Conservation (phyloP, 2,797 vertebrate genomes). For the Thunnus albacares region DNA sequence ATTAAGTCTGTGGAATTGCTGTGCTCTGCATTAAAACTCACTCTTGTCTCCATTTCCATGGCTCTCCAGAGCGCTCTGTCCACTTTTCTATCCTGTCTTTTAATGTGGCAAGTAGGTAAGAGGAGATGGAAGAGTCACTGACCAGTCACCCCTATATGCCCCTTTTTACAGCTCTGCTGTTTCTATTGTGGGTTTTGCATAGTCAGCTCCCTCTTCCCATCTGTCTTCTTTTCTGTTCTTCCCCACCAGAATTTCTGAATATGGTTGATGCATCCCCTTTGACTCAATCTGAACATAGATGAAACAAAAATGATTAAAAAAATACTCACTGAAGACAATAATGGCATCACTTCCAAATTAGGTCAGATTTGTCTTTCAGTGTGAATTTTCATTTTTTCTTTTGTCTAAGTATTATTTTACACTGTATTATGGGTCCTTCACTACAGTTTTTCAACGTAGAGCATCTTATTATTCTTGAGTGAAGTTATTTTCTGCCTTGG, state of each 20-base stretch:
- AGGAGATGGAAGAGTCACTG: constrained; percentile 32
- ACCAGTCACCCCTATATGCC: constrained; percentile 6
- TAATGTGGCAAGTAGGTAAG: constrained; percentile 45
- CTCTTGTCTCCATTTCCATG: constrained; percentile 38
- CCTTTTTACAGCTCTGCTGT: not conserved
- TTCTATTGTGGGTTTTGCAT: not conserved
- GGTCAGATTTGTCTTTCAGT: not conserved
- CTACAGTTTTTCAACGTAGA: too few relatives aligned
- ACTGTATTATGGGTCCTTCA: too few relatives aligned
- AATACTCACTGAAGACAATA: not conserved
- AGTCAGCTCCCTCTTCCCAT: not conserved
- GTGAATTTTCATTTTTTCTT: not conserved
- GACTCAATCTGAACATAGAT: not conserved
- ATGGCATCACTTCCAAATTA: not conserved
- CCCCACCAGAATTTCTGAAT: not conserved
- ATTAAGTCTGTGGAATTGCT: constrained; percentile 45
- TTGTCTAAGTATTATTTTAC: not conserved
- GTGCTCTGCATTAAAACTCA: constrained; percentile 59
- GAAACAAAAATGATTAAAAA: not conserved
- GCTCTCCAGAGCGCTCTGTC: constrained; percentile 29
- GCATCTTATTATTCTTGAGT: too few relatives aligned
- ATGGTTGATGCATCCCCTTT: not conserved
- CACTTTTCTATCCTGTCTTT: constrained; percentile 56
- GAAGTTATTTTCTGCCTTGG: too few relatives aligned
- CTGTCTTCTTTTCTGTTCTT: not conserved